These are phyloP conservation scores for Toxonevra muliebris DNA, from an alignment of 2,888 invertebrate species.

Conservation along the genomic window DNA sequence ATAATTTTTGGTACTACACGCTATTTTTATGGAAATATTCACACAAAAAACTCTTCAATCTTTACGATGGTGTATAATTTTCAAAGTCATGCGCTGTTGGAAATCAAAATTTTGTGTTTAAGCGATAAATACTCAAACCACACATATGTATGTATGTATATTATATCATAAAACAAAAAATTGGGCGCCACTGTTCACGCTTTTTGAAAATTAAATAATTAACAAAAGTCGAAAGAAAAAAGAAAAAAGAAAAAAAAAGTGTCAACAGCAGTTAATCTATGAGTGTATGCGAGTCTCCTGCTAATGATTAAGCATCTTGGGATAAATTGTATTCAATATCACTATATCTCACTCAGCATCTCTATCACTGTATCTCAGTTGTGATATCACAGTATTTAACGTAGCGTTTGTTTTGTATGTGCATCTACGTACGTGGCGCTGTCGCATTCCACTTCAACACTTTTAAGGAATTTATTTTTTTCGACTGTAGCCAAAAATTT, in stretches of 20 bases:
- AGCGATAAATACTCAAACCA: neutral
- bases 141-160: neutral
- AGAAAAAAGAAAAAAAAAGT: constrained; percentile 28
- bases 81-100: neutral
- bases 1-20: constrained; percentile 7
- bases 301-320: constrained; percentile 39
- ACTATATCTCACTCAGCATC: constrained; percentile 3
- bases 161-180: constrained; percentile 7
- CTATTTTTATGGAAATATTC: neutral
- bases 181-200: constrained; percentile 18
- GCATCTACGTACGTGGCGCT: constrained; percentile 24
- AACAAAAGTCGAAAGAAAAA: constrained; percentile 17
- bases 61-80: constrained; percentile 1
- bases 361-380: constrained; percentile 13
- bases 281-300: constrained; percentile 28
- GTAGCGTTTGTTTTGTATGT: constrained; percentile 7
- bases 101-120: too few relatives aligned
- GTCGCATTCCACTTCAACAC: constrained; percentile 38
- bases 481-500: constrained; percentile 51
- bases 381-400: neutral
- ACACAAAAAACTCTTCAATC: neutral
- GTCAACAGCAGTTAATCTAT: constrained; percentile 33
- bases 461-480: constrained; percentile 40
- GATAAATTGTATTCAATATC: neutral
- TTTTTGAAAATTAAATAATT: constrained; percentile 32